Conservation (phyloP, 2,113 vertebrate genomes). For the Sterna hirundo region DNA sequence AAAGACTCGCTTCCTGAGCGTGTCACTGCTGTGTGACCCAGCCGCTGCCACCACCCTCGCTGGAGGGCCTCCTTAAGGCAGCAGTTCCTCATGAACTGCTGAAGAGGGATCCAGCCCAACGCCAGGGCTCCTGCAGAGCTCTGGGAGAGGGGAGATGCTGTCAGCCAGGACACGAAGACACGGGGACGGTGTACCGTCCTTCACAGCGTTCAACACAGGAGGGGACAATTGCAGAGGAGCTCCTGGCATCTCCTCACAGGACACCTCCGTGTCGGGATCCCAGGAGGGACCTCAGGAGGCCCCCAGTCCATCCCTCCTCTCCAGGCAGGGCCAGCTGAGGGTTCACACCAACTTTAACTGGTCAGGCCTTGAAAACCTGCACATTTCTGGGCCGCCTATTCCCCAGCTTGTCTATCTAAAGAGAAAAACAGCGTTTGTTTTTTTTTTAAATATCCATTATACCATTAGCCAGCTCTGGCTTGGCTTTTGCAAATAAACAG, state of each 20-base stretch:
- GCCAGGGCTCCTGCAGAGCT: not conserved
- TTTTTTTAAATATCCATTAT: not conserved
- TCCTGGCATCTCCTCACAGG: not conserved
- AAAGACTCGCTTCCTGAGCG: not conserved
- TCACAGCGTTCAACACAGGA: too few relatives aligned
- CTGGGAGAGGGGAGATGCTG: not conserved
- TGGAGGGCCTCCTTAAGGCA: not conserved
- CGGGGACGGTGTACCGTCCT: fast-evolving
- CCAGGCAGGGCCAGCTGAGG: not conserved
- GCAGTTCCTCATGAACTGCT: not conserved
- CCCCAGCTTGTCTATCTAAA: not conserved
- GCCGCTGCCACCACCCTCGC: not conserved
- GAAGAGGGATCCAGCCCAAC: not conserved
- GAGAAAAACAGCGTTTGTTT: not conserved
- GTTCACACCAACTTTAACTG: not conserved
- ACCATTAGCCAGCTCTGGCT: not conserved
- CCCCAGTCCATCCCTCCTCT: not conserved
- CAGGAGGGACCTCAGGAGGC: not conserved
- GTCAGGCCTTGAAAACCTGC: not conserved
- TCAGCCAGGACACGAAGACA: fast-evolving
- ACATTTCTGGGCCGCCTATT: not conserved
- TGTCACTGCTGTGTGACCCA: not conserved
- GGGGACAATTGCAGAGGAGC: fast-evolving
- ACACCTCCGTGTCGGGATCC: fast-evolving
- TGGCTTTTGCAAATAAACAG: conserved; percentile 32